A percentile compares a stretch with the other conserved stretches of the same genome.
These are phyloP conservation scores for Adelosebastes latens DNA, from an alignment of 2,797 vertebrate species.

Conservation along the genomic window DNA sequence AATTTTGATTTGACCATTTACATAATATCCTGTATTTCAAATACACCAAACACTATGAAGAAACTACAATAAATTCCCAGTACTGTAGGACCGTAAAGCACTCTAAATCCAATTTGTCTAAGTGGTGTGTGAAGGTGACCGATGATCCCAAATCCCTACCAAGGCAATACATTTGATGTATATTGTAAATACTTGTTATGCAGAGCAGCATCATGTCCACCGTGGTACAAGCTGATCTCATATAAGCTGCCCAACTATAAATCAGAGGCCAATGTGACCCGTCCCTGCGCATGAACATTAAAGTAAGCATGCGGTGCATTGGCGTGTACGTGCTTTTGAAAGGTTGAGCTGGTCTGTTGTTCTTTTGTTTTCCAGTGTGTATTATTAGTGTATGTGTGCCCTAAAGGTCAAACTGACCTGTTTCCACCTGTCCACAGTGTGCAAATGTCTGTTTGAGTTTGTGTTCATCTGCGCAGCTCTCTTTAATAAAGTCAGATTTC, in stretches of 20 bases:
- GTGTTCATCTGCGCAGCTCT: background rate
- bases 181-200: background rate
- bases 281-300: background rate
- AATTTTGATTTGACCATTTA: background rate
- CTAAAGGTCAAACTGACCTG: conserved; percentile 37
- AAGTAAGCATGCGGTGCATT: background rate
- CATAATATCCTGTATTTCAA: background rate
- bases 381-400: rapidly evolving
- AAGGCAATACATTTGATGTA: background rate
- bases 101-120: background rate
- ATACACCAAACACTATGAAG: background rate
- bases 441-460: background rate
- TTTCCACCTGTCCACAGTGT: background rate
- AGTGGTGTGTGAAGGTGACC: background rate
- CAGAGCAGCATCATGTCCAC: background rate
- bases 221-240: background rate
- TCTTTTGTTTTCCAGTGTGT: background rate
- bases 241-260: background rate
- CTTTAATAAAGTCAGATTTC: conserved; percentile 5
- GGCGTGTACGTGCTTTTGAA: rapidly evolving
- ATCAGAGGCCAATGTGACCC: background rate
- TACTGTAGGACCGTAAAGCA: background rate
- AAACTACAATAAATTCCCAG: background rate
- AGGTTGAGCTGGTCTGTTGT: background rate
- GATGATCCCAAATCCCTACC: background rate